phyloP scores from a whole-genome alignment of 1,140 invertebrate genomes.

The Sinella curviseta region DNA sequence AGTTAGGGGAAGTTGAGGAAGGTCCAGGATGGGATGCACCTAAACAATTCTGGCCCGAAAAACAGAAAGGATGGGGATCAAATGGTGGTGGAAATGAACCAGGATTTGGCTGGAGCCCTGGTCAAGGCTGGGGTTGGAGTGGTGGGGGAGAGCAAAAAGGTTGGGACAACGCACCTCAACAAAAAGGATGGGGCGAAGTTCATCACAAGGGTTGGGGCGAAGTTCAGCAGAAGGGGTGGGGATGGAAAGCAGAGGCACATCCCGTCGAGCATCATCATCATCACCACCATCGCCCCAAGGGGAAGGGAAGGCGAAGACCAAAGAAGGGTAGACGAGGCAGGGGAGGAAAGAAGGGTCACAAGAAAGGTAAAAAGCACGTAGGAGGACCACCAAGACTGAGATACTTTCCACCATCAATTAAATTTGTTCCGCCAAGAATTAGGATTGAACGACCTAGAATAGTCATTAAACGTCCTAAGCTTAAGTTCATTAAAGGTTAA shows the following conservation, averaged over 20 bases:
- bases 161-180: constrained; percentile 11
- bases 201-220: background rate
- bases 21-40: background rate
- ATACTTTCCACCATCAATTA: constrained; percentile 17
- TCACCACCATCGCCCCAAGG: background rate
- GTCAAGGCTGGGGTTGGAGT: background rate
- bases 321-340: constrained; percentile 18
- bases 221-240: background rate
- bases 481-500: constrained; percentile 10
- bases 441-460: background rate
- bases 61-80: constrained; percentile 25
- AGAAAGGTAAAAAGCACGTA: no score
- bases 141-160: background rate
- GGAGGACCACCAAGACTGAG: background rate
- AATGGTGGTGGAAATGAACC: background rate
- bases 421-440: constrained; percentile 12
- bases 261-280: background rate
- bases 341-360: background rate
- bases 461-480: background rate
- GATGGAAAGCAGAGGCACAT: background rate
- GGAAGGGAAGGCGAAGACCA: background rate
- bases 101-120: background rate
- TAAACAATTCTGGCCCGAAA: background rate
- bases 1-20: constrained; percentile 13
- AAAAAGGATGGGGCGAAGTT: background rate